These are phyloP conservation scores for Apodemia mormo DNA, from an alignment of 2,888 invertebrate genomes.

Conservation along the genomic window DNA sequence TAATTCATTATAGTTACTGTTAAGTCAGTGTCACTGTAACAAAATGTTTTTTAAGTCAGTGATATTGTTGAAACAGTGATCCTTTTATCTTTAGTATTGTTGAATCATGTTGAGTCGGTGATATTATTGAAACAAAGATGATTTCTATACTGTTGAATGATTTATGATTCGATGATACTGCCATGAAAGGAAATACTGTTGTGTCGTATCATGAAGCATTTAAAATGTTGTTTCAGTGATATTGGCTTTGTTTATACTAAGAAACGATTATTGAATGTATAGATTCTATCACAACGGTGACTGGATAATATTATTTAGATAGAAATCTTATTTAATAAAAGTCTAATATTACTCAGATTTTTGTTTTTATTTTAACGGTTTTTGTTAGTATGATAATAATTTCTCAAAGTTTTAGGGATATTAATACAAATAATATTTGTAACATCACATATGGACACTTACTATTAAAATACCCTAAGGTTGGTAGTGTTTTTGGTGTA, in stretches of 20 bases:
- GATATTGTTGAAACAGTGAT: conserved; percentile 4
- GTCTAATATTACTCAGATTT: conserved; percentile 10
- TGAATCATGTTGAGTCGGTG: not conserved
- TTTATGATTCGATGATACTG: not conserved
- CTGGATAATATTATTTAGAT: conserved; percentile 19
- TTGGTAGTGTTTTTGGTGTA: no score
- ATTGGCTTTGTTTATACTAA: conserved; percentile 3
- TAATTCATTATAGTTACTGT: not conserved
- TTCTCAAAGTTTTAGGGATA: no score
- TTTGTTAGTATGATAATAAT: not conserved
- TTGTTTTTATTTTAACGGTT: conserved; percentile 7
- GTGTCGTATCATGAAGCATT: not conserved
- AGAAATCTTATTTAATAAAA: conserved; percentile 18
- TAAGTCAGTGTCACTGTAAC: not conserved
- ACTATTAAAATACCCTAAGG: no score
- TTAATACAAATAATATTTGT: no score
- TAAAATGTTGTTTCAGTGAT: conserved; percentile 12
- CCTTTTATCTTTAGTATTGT: not conserved
- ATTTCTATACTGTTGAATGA: not conserved
- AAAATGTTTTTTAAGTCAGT: not conserved
- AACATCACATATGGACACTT: no score
- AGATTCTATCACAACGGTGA: conserved; percentile 19
- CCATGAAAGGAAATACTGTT: not conserved
- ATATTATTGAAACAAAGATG: not conserved
- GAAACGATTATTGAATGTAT: conserved; percentile 16